A percentile compares a stretch with the other conserved stretches of the same genome.
Conservation (phyloP, 2,113 vertebrate genomes). For the Porphyrio hochstetteri region DNA sequence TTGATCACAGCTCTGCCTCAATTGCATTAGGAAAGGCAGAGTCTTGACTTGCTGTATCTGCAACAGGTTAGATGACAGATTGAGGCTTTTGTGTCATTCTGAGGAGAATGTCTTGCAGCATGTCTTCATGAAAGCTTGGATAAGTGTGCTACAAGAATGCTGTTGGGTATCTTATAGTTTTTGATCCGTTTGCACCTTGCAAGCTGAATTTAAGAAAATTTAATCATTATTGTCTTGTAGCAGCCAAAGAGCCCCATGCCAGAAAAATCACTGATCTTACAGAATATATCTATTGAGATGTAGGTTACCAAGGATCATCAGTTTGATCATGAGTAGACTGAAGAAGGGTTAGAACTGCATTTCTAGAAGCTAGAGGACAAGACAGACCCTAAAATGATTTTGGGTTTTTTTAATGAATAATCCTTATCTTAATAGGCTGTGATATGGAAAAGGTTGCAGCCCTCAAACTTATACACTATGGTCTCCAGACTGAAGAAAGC, state of each 20-base stretch:
- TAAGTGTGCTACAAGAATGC: background rate
- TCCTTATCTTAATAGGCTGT: background rate
- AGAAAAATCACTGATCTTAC: background rate
- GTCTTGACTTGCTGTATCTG: background rate
- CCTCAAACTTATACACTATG: background rate
- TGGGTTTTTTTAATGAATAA: background rate
- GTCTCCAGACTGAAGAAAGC: background rate
- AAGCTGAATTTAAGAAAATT: background rate
- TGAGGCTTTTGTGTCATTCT: background rate
- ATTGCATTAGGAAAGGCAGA: background rate
- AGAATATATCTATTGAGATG: background rate
- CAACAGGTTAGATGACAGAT: background rate
- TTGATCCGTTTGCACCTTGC: background rate
- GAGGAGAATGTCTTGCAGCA: background rate
- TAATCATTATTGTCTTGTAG: background rate
- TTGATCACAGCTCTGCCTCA: background rate
- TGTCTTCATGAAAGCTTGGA: background rate
- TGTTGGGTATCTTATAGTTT: background rate
- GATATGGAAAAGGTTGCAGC: background rate
- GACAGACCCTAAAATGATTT: background rate
- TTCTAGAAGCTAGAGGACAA: background rate
- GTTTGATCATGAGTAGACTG: background rate
- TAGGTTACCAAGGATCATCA: background rate
- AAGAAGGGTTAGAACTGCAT: background rate
- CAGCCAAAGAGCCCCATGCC: background rate